phyloP scores from a whole-genome alignment of 2,888 invertebrate species.

The Pollenia griseotomentosa region DNA sequence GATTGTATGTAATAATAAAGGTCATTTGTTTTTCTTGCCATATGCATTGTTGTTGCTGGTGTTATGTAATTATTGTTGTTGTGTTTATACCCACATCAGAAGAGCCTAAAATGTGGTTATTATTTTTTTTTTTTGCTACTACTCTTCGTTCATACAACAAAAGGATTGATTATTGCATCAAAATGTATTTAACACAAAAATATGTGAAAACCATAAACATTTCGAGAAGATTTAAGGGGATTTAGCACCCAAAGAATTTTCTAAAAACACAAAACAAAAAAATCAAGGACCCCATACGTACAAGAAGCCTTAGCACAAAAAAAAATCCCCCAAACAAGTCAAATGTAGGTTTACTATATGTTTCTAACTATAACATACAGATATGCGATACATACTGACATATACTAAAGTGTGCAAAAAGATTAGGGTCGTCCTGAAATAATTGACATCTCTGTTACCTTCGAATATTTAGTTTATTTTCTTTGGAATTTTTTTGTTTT shows the following conservation, averaged over 20 bases:
- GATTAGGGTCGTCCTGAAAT: too few relatives aligned
- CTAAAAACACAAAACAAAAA: neutral
- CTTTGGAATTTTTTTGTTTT: too few relatives aligned
- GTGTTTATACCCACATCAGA: constrained; percentile 60
- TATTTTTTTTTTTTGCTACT: constrained; percentile 7
- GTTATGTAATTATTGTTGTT: constrained; percentile 15
- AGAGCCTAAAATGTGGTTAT: constrained; percentile 61
- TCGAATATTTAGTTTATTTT: too few relatives aligned
- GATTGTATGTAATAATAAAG: constrained; percentile 41
- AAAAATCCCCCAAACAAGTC: too few relatives aligned
- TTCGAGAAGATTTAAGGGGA: constrained; percentile 54
- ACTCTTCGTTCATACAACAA: constrained; percentile 45
- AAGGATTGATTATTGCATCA: constrained; percentile 72
- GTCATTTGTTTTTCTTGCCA: constrained; percentile 65
- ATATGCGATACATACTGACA: too few relatives aligned
- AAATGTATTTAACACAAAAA: constrained; percentile 66
- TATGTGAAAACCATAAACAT: constrained; percentile 67
- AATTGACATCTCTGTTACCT: too few relatives aligned
- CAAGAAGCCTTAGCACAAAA: neutral
- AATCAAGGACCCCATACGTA: neutral
- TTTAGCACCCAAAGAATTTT: constrained; percentile 62
- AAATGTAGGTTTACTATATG: too few relatives aligned
- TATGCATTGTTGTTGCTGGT: constrained; percentile 19
- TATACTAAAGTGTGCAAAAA: too few relatives aligned
- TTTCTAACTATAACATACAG: too few relatives aligned